These are phyloP conservation scores for Sebastes trivittatus DNA, from an alignment of 2,797 vertebrate genomes.

Conservation along the genomic window DNA sequence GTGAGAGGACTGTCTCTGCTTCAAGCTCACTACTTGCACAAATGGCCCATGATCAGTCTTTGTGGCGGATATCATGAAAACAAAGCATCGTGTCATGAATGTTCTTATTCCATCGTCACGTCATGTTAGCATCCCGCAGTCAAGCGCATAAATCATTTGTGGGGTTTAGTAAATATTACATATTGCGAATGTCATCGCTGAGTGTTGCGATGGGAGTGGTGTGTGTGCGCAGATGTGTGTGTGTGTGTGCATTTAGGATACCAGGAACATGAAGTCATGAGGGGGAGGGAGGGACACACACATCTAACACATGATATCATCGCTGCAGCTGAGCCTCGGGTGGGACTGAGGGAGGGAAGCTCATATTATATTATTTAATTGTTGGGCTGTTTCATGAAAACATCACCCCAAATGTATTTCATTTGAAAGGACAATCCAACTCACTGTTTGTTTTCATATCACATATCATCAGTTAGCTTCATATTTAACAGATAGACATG, in stretches of 20 bases:
- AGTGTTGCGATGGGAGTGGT: constrained; percentile 35
- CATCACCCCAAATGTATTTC: not conserved
- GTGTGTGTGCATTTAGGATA: constrained; percentile 44
- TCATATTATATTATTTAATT: constrained; percentile 10
- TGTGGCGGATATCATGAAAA: constrained; percentile 25
- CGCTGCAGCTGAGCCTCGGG: constrained; percentile 31
- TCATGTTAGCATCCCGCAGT: constrained; percentile 54
- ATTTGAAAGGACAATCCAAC: not conserved
- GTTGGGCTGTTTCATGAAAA: not conserved
- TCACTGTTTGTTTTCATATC: not conserved
- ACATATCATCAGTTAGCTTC: not conserved
- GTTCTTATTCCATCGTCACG: constrained; percentile 28
- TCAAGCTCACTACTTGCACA: constrained; percentile 2
- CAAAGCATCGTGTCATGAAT: constrained; percentile 23
- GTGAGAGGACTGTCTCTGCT: not conserved
- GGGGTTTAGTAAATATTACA: constrained; percentile 65
- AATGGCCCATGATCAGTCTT: constrained; percentile 13
- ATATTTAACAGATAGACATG: not conserved
- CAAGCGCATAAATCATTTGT: constrained; percentile 67
- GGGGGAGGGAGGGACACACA: constrained; percentile 45
- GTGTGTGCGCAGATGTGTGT: constrained; percentile 14
- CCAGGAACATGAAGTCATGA: constrained; percentile 69
- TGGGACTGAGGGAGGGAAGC: constrained; percentile 20
- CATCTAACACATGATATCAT: constrained; percentile 58
- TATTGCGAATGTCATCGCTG: constrained; percentile 38